Base-by-base conservation (phyloP, 1,140 invertebrate species). In the Calosoma granatense region DNA sequence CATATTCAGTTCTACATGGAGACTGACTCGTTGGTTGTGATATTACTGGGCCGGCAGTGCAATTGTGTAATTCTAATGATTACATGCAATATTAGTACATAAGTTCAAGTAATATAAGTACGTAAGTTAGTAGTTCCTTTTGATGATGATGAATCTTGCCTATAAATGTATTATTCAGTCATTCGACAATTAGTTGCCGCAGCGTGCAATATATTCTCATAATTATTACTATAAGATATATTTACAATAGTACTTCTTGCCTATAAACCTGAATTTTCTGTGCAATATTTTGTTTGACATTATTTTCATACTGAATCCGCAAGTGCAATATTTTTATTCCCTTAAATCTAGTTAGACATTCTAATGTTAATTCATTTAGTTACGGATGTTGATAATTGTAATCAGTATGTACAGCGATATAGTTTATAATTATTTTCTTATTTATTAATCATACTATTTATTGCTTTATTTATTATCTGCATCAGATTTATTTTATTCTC, bases 21-120 rank as follows among this genome's bases (percentile, higher is more conserved):
- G 6, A 12, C 4, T 17, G 41, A 17, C 17, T 47, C 17, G 41
- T 47, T 47, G 15, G 17, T 47, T 47, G 41, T 47, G 41, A 47
- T 47, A 47, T 47, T 47, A 47, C n/a, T 47, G 41, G 41, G 41
- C 41, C 41, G 41, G 41, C 41, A 47, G 41, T 47, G 41, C 41
- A 47, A 47, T n/a, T 47, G 6, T 12, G 41, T 47, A 47, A 47
- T 47, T 47, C 17, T 36, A 36, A n/a, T n/a, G 26, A 47, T 47
- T 47, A 47, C 41, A 47, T 12, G 41, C 41, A 47, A 47, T 47
- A 47, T 47, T 47, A 47, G 41, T 47, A 12, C n/a, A 12, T 12
- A 12, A 47, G 17, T 47, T 6, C 17, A 47, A 17, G 9, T 11
- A 11, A 12, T 12, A 47, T 36, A n/a, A 36, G 9, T 47, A 47